Base-by-base conservation (phyloP, 2,797 vertebrate species). In the Lutjanus campechanus region DNA sequence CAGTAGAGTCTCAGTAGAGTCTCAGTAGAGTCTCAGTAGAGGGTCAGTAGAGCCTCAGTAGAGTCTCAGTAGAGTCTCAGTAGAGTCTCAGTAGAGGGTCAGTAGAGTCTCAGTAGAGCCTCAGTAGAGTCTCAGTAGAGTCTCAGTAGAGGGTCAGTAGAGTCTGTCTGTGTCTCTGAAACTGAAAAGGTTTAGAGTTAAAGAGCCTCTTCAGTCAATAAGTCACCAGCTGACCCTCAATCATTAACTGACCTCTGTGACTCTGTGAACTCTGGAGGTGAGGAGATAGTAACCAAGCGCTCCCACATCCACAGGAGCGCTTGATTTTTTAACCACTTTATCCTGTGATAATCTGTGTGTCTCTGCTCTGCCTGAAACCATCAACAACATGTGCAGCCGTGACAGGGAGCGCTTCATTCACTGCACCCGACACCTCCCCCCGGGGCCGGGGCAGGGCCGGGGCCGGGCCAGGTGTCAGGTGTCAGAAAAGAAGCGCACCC, bases 221-320 rank as follows among this genome's bases (percentile, higher is more conserved):
- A 85, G 78, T 85, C 25, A 81, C 85, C 79, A 49, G 56, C 79
- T 25, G 82, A 77, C 49, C 81, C 40, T 64, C 65, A 89, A 85
- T 90, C 82, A 92, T 90, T 91, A 89, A 91, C 87, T 47, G 8
- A 1, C 16, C 49, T 7, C n/a, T 4, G n/a, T 0, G 19, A 1
- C 43, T 46, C 5, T 1, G 40, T 65, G 54, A 49, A 58, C 43
- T 40, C 80, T 58, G 60, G 55, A 60, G 47, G 75, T 50, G 60
- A 60, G 5, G 59, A 69, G 16, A 43, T 11, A 22, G 61, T 49
- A 67, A 69, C 67, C 68, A 22, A 65, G 22, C 5, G 59, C 69
- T 17, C 79, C 71, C 70, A 8, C 11, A 51, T 8, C 64, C 67
- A 13, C 68, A 16, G 46, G 19, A 75, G 29, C 9, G 16, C 25